Base-by-base conservation (phyloP, 2,888 invertebrate genomes). In the Hipparchia sbordonii region DNA sequence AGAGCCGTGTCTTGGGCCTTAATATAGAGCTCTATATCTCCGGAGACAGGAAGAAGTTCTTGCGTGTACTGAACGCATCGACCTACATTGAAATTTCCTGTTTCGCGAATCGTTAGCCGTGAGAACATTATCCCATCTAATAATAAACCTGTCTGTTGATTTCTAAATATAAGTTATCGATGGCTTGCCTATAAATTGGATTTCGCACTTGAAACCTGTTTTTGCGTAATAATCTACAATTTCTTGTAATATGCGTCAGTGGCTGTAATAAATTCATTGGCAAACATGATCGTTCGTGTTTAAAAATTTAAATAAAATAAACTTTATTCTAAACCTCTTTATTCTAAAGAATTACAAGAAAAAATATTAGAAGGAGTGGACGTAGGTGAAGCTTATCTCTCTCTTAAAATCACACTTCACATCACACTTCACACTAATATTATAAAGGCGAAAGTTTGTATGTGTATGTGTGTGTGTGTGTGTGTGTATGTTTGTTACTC, bases 111-210 rank as follows among this genome's bases (percentile, higher is more conserved):
- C n/a, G 33, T 13, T 12, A 23, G 10, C 57, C 74, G 74, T 72
- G 74, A 72, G 74, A 74, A 74, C 23, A 67, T 70, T 56, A 66
- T 72, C 56, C 67, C 56, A 66, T 61, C 56, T 65, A 72, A 72
- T 68, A 70, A 74, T 71, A 74, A 70, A 74, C 62, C 70, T 67
- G 72, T 74, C 66, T 54, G 56, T 65, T 60, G 57, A 72, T 61
- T 67, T 69, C 69, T 72, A 51, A 62, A 70, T 72, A 48, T 67
- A 67, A 72, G 61, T 70, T 72, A 70, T 69, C 51, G 66, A 66
- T 66, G 57, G 59, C 68, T 39, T 48, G 56, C 63, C 51, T 59
- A n/a, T 67, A 56, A 56, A 67, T 65, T 56, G 12, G n/a, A 67
- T 7, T 9, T 46, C 66, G 52, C 66, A 54, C 66, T 66, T 66